Evolutionary conservation across 2,113 vertebrate species (phyloP), one percentile per base, ranked within the genome.

Genomic region (Oreamnos americanus): DNA sequence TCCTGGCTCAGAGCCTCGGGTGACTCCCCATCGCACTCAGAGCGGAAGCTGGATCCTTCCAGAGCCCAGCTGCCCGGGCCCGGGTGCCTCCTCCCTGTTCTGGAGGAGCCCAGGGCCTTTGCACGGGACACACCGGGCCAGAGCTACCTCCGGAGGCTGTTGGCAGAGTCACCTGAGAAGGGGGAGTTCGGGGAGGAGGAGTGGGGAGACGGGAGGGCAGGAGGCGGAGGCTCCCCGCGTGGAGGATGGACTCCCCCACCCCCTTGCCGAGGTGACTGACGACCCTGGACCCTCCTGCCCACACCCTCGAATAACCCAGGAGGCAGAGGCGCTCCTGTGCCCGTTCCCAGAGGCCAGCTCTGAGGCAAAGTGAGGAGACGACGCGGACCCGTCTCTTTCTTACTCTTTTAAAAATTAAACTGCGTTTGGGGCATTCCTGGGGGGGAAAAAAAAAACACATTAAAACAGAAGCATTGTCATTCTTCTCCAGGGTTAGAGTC

Each of bases 1-100:
- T 8, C 23, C 30, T 87, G 30, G n/a, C 47, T 30, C 87, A 64
- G 51, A 3, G 23, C 39, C 33, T 9, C 15, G 30, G 8, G 2
- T 4, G 30, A 28, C 6, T 43, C 19, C 58, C 25, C 58, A 19
- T 30, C 16, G 25, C 0, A 0, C 53, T 67, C 64, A 28, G 83
- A 71, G 17, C 28, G 26, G 45, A 43, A 67, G 28, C 53, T 43
- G 12, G 51, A 9, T 71, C 30, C 87, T 62, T 17, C 62, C 53
- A 10, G 2, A 15, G 25, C 60, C 19, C 26, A 2, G 25, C 36
- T 28, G 14, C 83, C 83, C 3, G 7, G 92, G 55, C 8, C 55
- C 7, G 19, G n/a, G 26, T 4, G 1, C 30, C 47, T 45, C 2
- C 71, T n/a, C 28, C 2, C n/a, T 7, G 2, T 3, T 5, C 9